Evolutionary conservation across 64 coral and sea anemone species (phyloP).

Genomic region (Exaiptasia diaphana): DNA sequence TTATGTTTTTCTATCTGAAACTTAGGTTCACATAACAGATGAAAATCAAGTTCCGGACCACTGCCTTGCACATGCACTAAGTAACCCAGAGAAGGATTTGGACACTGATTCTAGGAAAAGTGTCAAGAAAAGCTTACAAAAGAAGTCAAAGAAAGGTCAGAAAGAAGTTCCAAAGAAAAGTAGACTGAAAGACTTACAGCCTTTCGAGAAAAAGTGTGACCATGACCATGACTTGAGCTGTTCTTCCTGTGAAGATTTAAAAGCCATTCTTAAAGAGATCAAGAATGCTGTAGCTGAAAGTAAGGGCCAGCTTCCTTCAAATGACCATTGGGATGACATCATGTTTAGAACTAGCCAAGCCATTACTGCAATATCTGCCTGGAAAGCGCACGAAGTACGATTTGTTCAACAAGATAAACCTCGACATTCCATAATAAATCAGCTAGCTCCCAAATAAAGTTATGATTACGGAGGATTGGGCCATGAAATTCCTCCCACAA

Average conservation of each 20-base stretch:
- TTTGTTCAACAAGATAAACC: conserved; percentile 7
- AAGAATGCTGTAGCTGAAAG: background rate
- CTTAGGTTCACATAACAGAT: background rate
- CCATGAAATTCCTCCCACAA: conserved; percentile 6
- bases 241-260: background rate
- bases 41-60: background rate
- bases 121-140: too few relatives aligned
- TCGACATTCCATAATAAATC: background rate
- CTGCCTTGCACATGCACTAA: background rate
- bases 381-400: conserved; percentile 9
- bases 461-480: background rate
- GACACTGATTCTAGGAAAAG: too few relatives aligned
- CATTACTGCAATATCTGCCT: background rate
- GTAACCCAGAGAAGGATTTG: background rate
- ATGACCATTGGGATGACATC: background rate
- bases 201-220: background rate
- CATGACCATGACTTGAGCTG: background rate
- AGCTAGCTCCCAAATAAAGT: background rate
- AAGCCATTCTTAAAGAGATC: background rate
- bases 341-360: background rate
- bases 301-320: background rate
- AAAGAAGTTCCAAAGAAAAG: too few relatives aligned
- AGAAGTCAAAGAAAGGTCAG: too few relatives aligned
- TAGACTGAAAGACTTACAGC: too few relatives aligned
- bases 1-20: background rate